Evolutionary conservation across 2,113 vertebrate species (phyloP).

Genomic region (Austrofundulus limnaeus): DNA sequence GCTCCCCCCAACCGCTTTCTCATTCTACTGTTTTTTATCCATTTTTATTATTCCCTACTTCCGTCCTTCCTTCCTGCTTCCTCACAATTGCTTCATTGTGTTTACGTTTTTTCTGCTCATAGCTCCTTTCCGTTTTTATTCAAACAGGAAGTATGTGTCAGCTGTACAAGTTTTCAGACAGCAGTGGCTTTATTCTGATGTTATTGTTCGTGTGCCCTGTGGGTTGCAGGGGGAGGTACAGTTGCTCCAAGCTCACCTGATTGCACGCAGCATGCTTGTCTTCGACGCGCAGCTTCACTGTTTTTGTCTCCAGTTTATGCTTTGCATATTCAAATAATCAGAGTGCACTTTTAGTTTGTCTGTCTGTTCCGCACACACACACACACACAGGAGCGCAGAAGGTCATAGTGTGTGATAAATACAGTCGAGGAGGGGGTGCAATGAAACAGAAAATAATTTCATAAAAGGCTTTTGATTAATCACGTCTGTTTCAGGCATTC

Average conservation of each 20-base stretch:
- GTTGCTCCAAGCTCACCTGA: constrained; percentile 48
- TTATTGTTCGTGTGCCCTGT: constrained; percentile 37
- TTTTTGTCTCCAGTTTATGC: constrained; percentile 1
- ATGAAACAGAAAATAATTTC: constrained; percentile 75
- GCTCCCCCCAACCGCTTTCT: constrained; percentile 50
- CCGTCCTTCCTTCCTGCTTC: constrained; percentile 45
- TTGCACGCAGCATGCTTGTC: constrained; percentile 2
- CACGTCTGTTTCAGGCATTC: constrained; percentile 55
- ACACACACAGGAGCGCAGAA: constrained; percentile 4
- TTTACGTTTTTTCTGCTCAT: constrained; percentile 60
- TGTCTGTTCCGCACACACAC: constrained; percentile 5
- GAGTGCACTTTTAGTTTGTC: constrained; percentile 6
- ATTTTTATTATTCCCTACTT: constrained; percentile 73
- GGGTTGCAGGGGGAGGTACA: constrained; percentile 6
- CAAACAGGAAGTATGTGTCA: constrained; percentile 51
- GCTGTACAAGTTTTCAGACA: constrained; percentile 36
- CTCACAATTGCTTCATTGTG: constrained; percentile 59
- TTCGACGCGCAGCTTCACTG: constrained; percentile 6
- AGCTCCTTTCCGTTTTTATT: constrained; percentile 43
- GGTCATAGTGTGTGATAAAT: constrained; percentile 62
- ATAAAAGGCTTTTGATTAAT: constrained; percentile 76
- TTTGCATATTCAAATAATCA: constrained; percentile 29
- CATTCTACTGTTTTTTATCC: too few species aligned
- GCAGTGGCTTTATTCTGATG: constrained; percentile 16
- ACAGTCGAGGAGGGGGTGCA: constrained; percentile 57